Evolutionary conservation across 2,797 vertebrate species (phyloP).

Genomic region (Myoxocephalus aenaeus): DNA sequence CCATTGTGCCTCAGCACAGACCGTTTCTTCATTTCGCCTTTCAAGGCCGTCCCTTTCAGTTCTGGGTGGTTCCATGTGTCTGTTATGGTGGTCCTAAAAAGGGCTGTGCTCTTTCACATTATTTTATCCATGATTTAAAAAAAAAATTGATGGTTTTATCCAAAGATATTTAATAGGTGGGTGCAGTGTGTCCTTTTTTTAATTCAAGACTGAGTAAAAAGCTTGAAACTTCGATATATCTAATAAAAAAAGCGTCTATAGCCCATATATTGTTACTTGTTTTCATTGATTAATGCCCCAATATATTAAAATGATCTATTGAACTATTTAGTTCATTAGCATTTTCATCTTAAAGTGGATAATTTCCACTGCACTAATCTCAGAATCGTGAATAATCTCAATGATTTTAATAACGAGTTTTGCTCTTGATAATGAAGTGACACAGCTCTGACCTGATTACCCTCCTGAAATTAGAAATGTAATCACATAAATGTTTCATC

Average conservation of each 20-base stretch:
- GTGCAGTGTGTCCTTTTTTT: neutral
- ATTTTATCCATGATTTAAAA: neutral
- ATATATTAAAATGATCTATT: neutral
- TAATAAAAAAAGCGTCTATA: neutral
- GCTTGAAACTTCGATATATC: neutral
- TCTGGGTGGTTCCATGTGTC: too few relatives aligned
- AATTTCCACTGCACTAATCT: constrained; percentile 11
- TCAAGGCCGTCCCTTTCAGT: too few relatives aligned
- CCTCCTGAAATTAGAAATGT: constrained; percentile 69
- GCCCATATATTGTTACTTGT: neutral
- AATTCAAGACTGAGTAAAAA: neutral
- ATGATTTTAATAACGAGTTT: constrained; percentile 60
- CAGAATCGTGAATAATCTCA: constrained; percentile 31
- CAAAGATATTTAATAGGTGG: neutral
- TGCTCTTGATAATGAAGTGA: constrained; percentile 60
- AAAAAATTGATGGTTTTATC: neutral
- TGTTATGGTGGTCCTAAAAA: too few relatives aligned
- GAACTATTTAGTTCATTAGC: neutral
- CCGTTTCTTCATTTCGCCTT: too few relatives aligned
- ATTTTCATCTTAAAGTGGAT: constrained; percentile 11
- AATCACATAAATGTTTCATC: constrained; percentile 72
- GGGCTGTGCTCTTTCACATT: too few relatives aligned
- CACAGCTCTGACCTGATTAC: constrained; percentile 62
- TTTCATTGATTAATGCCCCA: neutral
- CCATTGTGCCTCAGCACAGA: too few relatives aligned